Conservation (phyloP, 2,797 vertebrate genomes). For the Hoplostethus atlanticus region DNA sequence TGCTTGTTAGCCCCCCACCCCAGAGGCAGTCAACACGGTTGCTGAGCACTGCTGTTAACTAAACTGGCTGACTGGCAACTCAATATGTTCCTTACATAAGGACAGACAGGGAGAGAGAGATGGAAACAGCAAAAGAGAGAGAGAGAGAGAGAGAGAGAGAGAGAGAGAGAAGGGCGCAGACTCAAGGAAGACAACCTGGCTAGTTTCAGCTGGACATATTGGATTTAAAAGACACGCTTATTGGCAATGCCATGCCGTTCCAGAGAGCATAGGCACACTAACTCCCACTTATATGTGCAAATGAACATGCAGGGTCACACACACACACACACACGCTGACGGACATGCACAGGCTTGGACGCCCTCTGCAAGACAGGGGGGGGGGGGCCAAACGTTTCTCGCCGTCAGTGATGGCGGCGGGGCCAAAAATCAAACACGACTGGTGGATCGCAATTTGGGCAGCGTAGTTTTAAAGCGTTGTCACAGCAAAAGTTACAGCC, state of each 20-base stretch:
- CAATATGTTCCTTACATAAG: constrained; percentile 80
- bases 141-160: not conserved
- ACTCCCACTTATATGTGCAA: too few species aligned
- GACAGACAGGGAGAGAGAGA: not conserved
- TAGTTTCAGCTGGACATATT: constrained; percentile 48
- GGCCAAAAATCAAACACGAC: constrained; percentile 1
- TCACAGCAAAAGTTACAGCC: not conserved
- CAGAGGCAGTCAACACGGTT: constrained; percentile 72
- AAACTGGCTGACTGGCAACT: constrained; percentile 75
- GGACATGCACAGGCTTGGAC: not conserved
- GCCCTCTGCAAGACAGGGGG: too few species aligned
- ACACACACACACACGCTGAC: not conserved
- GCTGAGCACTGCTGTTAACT: constrained; percentile 75
- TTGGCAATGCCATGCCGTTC: not conserved
- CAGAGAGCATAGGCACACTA: not conserved
- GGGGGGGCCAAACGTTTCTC: too few species aligned
- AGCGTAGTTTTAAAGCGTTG: not conserved
- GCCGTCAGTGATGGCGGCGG: not conserved
- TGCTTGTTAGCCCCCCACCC: constrained; percentile 73
- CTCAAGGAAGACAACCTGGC: not conserved
- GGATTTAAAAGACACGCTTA: not conserved
- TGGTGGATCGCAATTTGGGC: not conserved
- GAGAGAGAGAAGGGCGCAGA: not conserved
- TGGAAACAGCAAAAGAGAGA: not conserved
- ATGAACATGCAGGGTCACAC: not conserved